A percentile compares a stretch with the other conserved stretches of the same genome.
These are phyloP conservation scores for Manacus vitellinus DNA, from an alignment of 2,113 vertebrate genomes.

Conservation along the genomic window DNA sequence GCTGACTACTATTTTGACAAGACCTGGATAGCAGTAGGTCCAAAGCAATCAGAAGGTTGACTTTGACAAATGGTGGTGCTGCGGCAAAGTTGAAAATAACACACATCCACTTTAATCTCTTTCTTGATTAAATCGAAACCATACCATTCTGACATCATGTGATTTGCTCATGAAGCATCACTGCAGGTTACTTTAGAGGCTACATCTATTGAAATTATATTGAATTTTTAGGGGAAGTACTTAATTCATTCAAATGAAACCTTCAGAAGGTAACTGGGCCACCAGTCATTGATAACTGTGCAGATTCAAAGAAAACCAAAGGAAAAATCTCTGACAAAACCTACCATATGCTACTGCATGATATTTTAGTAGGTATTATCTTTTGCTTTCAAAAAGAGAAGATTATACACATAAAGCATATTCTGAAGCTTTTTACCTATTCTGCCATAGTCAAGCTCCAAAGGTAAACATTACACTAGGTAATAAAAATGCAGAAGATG, in stretches of 20 bases:
- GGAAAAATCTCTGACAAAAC: slow-evolving; percentile 66
- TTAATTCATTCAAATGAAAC: slow-evolving; percentile 88
- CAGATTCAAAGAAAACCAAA: slow-evolving; percentile 73
- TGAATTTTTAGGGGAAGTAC: slow-evolving; percentile 82
- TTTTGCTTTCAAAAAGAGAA: slow-evolving; percentile 78
- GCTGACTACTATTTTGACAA: slow-evolving; percentile 96
- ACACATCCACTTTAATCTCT: slow-evolving; percentile 99
- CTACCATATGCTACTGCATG: slow-evolving; percentile 67
- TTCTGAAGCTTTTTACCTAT: slow-evolving; percentile 80
- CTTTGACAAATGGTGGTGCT: slow-evolving; percentile 98
- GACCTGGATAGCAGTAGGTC: slow-evolving; percentile 95
- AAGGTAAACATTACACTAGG: slow-evolving; percentile 87
- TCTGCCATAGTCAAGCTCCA: slow-evolving; percentile 80
- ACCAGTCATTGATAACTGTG: slow-evolving; percentile 76
- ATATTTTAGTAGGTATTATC: slow-evolving; percentile 80
- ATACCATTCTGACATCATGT: slow-evolving; percentile 93
- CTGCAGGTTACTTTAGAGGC: slow-evolving; percentile 85
- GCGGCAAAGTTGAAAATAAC: slow-evolving; percentile 98
- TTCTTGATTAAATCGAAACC: slow-evolving; percentile 99
- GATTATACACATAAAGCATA: slow-evolving; percentile 77
- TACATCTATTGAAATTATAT: slow-evolving; percentile 85
- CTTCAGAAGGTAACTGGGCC: slow-evolving; percentile 79
- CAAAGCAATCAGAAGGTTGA: slow-evolving; percentile 99
- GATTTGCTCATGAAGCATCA: slow-evolving; percentile 91
- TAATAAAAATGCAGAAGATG: slow-evolving; percentile 88